A percentile compares a stretch with the other conserved stretches of the same genome.
Evolutionary conservation across 2,888 invertebrate species (phyloP).

Genomic region (Anaspis maculata): DNA sequence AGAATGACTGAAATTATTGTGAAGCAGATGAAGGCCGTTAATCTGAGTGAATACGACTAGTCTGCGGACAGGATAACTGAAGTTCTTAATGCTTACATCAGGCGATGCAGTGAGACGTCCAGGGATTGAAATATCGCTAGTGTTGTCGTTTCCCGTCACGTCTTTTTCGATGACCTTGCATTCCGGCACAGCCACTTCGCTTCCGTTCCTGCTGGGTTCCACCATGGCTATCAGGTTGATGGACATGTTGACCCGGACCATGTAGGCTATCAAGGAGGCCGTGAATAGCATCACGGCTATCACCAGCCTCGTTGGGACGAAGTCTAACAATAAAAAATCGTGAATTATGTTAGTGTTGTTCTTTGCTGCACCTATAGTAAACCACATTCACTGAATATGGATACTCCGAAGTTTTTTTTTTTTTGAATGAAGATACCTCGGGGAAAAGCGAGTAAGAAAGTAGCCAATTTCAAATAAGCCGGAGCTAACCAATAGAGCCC

Average conservation of each 20-base stretch:
- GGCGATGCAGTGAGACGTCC: constrained; percentile 5
- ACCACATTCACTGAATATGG: no score
- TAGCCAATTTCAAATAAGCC: no score
- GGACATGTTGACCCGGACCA: constrained; percentile 68
- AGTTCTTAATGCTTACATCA: constrained; percentile 18
- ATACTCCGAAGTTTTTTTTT: no score
- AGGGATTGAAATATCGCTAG: background rate
- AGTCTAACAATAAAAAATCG: constrained; percentile 11
- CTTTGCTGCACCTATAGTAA: no score
- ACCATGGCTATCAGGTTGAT: constrained; percentile 68
- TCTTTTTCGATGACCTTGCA: constrained; percentile 13
- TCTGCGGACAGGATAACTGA: no score
- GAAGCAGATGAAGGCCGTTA: no score
- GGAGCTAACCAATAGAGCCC: no score
- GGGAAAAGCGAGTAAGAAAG: no score
- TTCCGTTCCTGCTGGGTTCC: constrained; percentile 42
- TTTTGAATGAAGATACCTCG: no score
- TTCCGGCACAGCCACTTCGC: constrained; percentile 16
- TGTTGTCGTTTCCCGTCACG: constrained; percentile 1
- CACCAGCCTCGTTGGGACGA: constrained; percentile 45
- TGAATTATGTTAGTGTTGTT: background rate
- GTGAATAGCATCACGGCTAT: constrained; percentile 64
- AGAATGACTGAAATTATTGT: background rate
- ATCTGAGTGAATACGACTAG: no score
- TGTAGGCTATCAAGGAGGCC: constrained; percentile 63